phyloP scores from a whole-genome alignment of 1,140 invertebrate genomes.

The Eriocheir sinensis region DNA sequence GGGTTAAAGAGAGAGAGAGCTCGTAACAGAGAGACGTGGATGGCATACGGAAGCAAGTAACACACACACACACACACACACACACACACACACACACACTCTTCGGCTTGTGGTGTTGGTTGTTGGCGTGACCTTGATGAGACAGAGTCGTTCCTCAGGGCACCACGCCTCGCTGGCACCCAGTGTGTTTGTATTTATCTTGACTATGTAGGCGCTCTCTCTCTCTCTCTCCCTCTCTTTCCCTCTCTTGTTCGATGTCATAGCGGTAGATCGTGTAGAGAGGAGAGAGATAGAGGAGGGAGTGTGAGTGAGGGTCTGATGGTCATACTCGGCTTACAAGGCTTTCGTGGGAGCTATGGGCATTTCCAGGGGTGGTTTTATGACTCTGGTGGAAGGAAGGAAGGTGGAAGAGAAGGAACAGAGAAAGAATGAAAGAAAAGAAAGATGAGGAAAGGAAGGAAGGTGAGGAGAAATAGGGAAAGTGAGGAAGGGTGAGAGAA shows the following conservation, averaged over 20 bases:
- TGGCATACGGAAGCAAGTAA: background rate
- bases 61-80: background rate
- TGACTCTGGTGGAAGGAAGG: background rate
- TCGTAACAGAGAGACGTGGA: too few species aligned
- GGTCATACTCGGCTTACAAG: too few species aligned
- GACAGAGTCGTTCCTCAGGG: background rate
- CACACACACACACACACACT: background rate
- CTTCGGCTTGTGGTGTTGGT: too few species aligned
- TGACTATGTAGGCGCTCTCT: background rate
- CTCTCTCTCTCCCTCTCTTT: conserved; percentile 43
- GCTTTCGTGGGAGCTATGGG: too few species aligned
- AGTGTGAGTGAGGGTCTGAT: too few species aligned
- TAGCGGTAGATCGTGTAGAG: too few species aligned
- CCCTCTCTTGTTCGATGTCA: too few species aligned
- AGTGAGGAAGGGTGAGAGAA: background rate
- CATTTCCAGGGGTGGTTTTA: too few species aligned
- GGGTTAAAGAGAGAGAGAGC: too few species aligned
- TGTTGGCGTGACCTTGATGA: background rate
- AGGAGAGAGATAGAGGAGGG: too few species aligned
- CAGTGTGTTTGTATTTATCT: background rate
- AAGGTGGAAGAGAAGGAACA: conserved; percentile 8
- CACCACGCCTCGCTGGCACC: background rate
- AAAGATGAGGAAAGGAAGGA: background rate
- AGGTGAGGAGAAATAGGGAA: background rate
- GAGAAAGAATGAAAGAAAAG: background rate